These are phyloP conservation scores for Anhinga rufa DNA, from an alignment of 2,113 vertebrate genomes.

Conservation along the genomic window DNA sequence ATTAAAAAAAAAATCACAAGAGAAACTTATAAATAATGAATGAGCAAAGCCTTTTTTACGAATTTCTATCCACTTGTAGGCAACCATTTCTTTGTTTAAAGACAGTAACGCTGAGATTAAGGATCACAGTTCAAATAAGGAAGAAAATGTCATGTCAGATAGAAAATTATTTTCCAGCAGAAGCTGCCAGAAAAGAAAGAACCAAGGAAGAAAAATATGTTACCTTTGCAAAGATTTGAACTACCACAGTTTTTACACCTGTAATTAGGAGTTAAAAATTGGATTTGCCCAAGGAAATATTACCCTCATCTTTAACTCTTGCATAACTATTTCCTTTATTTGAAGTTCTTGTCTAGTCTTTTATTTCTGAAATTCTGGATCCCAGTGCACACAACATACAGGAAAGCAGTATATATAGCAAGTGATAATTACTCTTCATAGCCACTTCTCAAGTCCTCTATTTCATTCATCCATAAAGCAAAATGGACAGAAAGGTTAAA, in stretches of 20 bases:
- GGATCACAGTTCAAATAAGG: not conserved
- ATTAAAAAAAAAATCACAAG: not conserved
- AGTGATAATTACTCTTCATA: not conserved
- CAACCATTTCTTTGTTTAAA: slow-evolving; percentile 44
- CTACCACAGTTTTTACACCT: not conserved
- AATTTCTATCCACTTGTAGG: not conserved
- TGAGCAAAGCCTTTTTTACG: not conserved
- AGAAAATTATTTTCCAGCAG: not conserved
- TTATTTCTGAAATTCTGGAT: not conserved
- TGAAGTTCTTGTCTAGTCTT: not conserved
- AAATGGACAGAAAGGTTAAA: not conserved
- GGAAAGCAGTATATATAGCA: not conserved
- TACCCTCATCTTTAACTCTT: not conserved
- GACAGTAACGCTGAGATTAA: slow-evolving; percentile 35
- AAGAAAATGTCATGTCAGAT: slow-evolving; percentile 46
- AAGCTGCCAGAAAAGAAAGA: not conserved
- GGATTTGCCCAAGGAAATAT: not conserved
- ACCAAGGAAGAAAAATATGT: not conserved
- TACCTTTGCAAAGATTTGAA: not conserved
- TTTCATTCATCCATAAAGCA: not conserved
- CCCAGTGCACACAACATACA: not conserved
- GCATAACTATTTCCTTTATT: not conserved
- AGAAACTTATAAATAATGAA: slow-evolving; percentile 43
- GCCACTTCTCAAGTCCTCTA: not conserved
- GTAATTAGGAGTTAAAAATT: not conserved